These are phyloP conservation scores for Holothuria leucospilota DNA, from an alignment of 53 echinoderm and acorn worm genomes.

Conservation along the genomic window DNA sequence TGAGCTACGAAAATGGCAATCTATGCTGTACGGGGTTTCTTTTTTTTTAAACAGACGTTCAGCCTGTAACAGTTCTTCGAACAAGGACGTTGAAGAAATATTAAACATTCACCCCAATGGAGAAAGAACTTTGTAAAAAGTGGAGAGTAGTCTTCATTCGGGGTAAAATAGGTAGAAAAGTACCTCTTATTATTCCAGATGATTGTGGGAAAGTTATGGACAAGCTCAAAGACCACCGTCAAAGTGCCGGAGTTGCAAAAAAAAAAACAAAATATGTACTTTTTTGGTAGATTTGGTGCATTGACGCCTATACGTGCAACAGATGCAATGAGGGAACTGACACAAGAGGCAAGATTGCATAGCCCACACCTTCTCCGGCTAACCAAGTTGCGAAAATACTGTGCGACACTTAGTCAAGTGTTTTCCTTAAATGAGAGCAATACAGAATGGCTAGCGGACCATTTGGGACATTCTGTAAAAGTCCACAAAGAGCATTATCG, in stretches of 20 bases:
- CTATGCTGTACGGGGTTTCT: no score
- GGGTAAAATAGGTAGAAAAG: no score
- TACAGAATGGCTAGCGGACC: slow-evolving; percentile 57
- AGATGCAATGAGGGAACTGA: slow-evolving; percentile 26
- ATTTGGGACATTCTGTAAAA: slow-evolving; percentile 42
- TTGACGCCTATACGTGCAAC: slow-evolving; percentile 44
- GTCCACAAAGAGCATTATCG: slow-evolving; percentile 45
- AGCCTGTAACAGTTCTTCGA: no score
- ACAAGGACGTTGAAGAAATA: no score
- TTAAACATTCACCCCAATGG: slow-evolving; percentile 54
- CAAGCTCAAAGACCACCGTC: not conserved
- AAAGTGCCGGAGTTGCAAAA: no score
- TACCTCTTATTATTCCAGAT: no score
- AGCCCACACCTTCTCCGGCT: slow-evolving; percentile 36
- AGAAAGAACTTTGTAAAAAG: no score
- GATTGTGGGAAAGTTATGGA: slow-evolving; percentile 26
- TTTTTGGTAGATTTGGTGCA: no score
- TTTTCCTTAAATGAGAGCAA: slow-evolving; percentile 37
- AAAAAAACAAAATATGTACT: no score
- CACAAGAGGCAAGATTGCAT: slow-evolving; percentile 33
- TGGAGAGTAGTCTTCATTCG: no score
- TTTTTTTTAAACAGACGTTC: no score
- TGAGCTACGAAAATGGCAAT: no score
- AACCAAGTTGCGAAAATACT: slow-evolving; percentile 54
- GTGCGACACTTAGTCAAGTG: slow-evolving; percentile 52